These are phyloP conservation scores for Sebastes miniatus DNA, from an alignment of 2,797 vertebrate genomes.

Conservation along the genomic window DNA sequence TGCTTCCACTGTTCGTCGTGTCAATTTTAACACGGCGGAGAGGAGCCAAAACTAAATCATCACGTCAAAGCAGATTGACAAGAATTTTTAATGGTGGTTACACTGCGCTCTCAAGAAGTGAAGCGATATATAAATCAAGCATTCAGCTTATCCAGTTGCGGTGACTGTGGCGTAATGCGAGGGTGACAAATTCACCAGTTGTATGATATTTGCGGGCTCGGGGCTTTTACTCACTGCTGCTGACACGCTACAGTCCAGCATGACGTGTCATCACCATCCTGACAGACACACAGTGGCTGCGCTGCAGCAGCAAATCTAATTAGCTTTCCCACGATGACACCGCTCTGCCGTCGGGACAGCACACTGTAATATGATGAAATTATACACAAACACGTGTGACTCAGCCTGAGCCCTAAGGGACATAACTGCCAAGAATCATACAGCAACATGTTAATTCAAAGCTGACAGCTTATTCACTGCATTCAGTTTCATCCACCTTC, in stretches of 20 bases:
- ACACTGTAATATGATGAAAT: conserved; percentile 72
- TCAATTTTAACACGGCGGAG: conserved; percentile 29
- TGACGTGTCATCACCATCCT: conserved; percentile 62
- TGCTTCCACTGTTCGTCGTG: conserved; percentile 39
- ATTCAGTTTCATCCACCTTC: background rate
- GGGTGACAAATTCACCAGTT: conserved; percentile 77
- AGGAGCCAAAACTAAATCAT: conserved; percentile 29
- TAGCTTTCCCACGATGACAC: conserved; percentile 72
- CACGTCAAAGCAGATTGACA: conserved; percentile 16
- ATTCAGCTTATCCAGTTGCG: conserved; percentile 53
- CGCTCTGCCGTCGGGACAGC: conserved; percentile 50
- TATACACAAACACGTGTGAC: conserved; percentile 63
- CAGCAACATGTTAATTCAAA: conserved; percentile 57
- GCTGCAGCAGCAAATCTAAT: conserved; percentile 70
- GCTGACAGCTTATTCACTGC: conserved; percentile 42
- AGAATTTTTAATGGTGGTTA: conserved; percentile 30
- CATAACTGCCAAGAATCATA: conserved; percentile 54
- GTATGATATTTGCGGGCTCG: conserved; percentile 62
- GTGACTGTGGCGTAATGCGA: conserved; percentile 65
- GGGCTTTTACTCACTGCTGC: conserved; percentile 43
- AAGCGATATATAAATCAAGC: conserved; percentile 52
- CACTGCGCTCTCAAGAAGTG: conserved; percentile 1
- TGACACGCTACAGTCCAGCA: conserved; percentile 55
- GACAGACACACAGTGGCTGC: conserved; percentile 56
- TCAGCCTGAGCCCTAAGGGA: conserved; percentile 59